phyloP scores from a whole-genome alignment of 2,113 vertebrate species.

The Arizona elegans region DNA sequence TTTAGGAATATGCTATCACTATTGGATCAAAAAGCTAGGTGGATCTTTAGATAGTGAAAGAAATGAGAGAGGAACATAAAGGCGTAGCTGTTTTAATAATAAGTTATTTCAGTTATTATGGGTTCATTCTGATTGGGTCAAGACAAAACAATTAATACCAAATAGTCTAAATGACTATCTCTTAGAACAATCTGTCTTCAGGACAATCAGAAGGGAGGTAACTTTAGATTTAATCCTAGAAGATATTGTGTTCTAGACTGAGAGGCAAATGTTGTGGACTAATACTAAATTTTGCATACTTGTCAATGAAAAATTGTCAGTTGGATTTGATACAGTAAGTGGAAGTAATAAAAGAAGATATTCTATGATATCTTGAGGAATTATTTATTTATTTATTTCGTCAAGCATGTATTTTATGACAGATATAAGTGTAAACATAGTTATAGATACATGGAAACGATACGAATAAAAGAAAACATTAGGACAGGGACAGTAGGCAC shows the following conservation, averaged over 20 bases:
- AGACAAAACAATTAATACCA: neutral
- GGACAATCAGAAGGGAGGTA: neutral
- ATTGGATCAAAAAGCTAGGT: neutral
- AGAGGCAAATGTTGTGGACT: neutral
- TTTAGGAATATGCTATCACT: neutral
- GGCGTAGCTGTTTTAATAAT: neutral
- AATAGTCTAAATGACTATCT: neutral
- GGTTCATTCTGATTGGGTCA: neutral
- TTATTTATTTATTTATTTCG: too few relatives aligned
- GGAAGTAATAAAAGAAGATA: neutral
- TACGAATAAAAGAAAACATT: too few relatives aligned
- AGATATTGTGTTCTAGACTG: neutral
- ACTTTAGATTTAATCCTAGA: neutral
- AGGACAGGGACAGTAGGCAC: too few relatives aligned
- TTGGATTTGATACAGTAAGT: neutral
- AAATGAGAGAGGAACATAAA: neutral
- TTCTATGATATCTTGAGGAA: neutral
- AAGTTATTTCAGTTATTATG: neutral
- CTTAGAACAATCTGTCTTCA: neutral
- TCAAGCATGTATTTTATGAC: too few relatives aligned
- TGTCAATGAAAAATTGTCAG: neutral
- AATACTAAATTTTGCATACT: neutral
- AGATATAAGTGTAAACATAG: too few relatives aligned
- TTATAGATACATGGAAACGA: too few relatives aligned
- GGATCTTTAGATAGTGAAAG: neutral